phyloP scores from a whole-genome alignment of 2,113 vertebrate species.

The Rattus rattus region DNA sequence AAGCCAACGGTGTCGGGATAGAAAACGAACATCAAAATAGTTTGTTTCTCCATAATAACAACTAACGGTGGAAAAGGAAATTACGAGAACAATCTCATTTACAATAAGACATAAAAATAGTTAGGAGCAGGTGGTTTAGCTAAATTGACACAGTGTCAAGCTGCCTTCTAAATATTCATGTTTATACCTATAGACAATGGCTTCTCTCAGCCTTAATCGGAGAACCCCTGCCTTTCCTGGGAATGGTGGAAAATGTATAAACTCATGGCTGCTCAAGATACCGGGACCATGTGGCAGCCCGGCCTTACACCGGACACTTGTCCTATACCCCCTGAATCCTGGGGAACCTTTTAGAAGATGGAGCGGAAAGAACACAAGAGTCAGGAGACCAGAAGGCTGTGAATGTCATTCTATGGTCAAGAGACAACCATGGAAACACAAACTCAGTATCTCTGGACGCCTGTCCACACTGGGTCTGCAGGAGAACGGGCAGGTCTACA shows the following conservation, averaged over 20 bases:
- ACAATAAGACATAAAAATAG: neutral
- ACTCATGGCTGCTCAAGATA: neutral
- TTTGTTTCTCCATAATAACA: slow-evolving; percentile 5
- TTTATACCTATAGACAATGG: neutral
- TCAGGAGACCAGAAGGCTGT: neutral
- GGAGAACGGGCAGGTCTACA: neutral
- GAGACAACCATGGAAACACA: neutral
- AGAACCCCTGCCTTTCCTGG: neutral
- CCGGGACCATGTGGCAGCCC: neutral
- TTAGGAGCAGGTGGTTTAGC: neutral
- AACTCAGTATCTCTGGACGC: neutral
- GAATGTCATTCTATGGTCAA: too few species aligned
- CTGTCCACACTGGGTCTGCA: neutral
- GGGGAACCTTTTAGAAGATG: neutral
- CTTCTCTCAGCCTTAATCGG: neutral
- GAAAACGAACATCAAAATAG: neutral
- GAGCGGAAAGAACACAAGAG: neutral
- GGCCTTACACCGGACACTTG: neutral
- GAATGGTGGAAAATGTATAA: neutral
- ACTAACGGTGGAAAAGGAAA: neutral
- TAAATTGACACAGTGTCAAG: neutral
- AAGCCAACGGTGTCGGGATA: neutral
- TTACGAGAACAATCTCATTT: neutral
- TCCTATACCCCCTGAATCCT: neutral
- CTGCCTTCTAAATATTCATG: neutral